Evolutionary conservation across 2,113 vertebrate species (phyloP), one percentile per base, ranked within the genome.

Genomic region (Entelurus aequoreus): DNA sequence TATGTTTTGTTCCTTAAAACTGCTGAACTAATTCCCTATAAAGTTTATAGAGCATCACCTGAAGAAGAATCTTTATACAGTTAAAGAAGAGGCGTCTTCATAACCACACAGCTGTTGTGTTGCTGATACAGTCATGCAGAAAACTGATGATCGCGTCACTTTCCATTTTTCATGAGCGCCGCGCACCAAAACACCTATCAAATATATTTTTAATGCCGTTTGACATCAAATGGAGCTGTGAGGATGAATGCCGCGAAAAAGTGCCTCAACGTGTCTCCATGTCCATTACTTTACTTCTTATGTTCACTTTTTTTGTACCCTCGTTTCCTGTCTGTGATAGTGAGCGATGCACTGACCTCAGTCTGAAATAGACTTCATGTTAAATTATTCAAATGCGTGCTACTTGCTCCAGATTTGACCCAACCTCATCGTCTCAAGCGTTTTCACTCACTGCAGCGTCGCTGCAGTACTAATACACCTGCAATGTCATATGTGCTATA

Each of bases 331-430:
- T 67, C 16, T 50, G 49, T 62, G 52, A 81, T 77, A 64, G 74
- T 51, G 61, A 71, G 62, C 28, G 61, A 69, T 57, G 57, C 51
- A 68, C 49, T 12, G 16, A 52, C 74, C 40, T n/a, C 63, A 58
- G 63, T 63, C 79, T 69, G 54, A 86, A 90, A 89, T 88, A 89
- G 85, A 79, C 58, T 50, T 62, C 47, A 38, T 65, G 52, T 69
- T 89, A 38, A 87, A 90, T 89, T 84, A 88, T 89, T 90, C 54
- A 88, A 77, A 60, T 16, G 46, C 60, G 74, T 65, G 13, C 54
- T 37, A 28, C 65, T 63, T 40, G 59, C 65, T 77, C 57, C 66
- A 38, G 35, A 48, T 78, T 71, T 77, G 63, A 83, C 73, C 68
- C 38, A 44, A 49, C 66, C 71, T 65, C 54, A 62, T 60, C 48